These are phyloP conservation scores for Rhynchonema sp. DNA, from an alignment of 2,888 invertebrate genomes.

Conservation along the genomic window DNA sequence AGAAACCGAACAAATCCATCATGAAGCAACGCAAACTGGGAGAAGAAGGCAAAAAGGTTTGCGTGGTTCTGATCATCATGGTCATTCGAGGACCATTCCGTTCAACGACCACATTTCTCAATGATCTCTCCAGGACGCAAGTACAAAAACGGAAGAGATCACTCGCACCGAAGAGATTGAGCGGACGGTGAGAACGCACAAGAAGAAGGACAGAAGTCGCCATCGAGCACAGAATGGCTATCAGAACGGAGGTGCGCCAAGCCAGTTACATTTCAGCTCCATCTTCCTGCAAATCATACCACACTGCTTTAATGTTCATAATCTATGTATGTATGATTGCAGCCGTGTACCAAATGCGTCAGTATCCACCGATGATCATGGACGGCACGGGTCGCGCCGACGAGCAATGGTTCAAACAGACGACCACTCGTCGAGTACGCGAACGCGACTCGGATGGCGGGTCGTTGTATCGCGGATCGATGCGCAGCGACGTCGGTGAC, in stretches of 20 bases:
- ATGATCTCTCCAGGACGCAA: not conserved
- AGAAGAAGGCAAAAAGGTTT: constrained; percentile 8
- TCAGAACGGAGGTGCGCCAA: not conserved
- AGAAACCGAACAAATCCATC: constrained; percentile 14
- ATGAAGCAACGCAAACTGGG: constrained; percentile 20
- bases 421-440: constrained; percentile 13
- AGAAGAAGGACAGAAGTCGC: not conserved
- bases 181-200: constrained; percentile 1
- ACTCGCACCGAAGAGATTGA: constrained; percentile 8
- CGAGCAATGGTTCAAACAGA: constrained; percentile 15
- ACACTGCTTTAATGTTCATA: too few relatives aligned
- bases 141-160: constrained; percentile 5
- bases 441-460: not conserved
- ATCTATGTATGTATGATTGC: too few relatives aligned
- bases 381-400: constrained; percentile 1
- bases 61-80: not conserved
- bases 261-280: too few relatives aligned
- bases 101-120: not conserved
- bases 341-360: not conserved
- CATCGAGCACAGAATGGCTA: not conserved
- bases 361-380: not conserved
- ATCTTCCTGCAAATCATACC: too few relatives aligned
- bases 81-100: not conserved
- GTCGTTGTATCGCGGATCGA: not conserved
- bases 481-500: constrained; percentile 7